Conservation (phyloP, 53 echinoderm and acorn worm genomes). For the Astropecten irregularis region DNA sequence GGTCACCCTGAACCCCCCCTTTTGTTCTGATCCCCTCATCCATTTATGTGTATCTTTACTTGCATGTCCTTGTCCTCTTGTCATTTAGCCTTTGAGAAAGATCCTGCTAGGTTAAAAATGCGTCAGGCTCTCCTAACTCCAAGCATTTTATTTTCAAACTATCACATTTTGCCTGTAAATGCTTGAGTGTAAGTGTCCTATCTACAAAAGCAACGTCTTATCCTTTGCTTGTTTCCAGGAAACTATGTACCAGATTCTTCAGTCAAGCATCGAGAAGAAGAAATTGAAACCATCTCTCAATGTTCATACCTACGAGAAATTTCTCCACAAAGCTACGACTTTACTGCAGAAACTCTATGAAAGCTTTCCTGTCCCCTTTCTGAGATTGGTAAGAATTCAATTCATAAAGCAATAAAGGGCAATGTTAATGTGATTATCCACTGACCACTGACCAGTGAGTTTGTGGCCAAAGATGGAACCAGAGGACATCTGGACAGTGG, state of each 20-base stretch:
- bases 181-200: not conserved
- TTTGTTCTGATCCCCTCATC: no score
- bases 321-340: not conserved
- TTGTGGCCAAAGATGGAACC: not conserved
- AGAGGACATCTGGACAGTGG: not conserved
- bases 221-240: not conserved
- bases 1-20: no score
- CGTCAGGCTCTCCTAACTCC: no score
- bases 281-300: not conserved
- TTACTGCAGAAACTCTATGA: not conserved
- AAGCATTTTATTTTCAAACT: no score
- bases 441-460: not conserved
- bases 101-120: no score
- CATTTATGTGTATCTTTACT: no score
- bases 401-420: not conserved
- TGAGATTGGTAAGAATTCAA: not conserved
- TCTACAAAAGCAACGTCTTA: not conserved
- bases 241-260: not conserved
- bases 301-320: constrained; percentile 3
- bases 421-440: not conserved
- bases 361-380: not conserved
- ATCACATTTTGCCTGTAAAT: not conserved
- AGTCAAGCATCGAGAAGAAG: not conserved
- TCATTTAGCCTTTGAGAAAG: no score
- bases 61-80: no score